These are phyloP conservation scores for Hypsopygia costalis DNA, from an alignment of 2,888 invertebrate species.

Conservation along the genomic window DNA sequence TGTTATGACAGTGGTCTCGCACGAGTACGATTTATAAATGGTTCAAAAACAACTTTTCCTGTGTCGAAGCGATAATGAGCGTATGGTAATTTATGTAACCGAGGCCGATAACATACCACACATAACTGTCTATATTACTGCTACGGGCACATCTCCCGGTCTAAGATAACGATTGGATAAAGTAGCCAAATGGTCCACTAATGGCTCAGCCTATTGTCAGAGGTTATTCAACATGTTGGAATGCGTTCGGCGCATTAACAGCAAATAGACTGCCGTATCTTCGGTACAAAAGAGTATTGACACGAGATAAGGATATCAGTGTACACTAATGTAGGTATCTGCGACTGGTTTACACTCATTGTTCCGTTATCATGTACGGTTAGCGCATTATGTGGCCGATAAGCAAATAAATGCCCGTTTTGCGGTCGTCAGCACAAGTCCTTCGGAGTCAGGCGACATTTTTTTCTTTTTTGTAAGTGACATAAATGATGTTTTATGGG, in stretches of 20 bases:
- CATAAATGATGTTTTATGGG: slow-evolving; percentile 22
- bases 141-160: slow-evolving; percentile 31
- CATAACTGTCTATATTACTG: slow-evolving; percentile 25
- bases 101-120: slow-evolving; percentile 32
- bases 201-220: slow-evolving; percentile 63
- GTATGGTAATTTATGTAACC: slow-evolving; percentile 32
- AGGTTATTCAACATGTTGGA: slow-evolving; percentile 65
- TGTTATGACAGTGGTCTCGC: slow-evolving; percentile 2
- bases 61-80: slow-evolving; percentile 18
- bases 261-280: slow-evolving; percentile 74
- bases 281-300: slow-evolving; percentile 77
- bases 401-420: slow-evolving; percentile 65
- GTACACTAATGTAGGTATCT: slow-evolving; percentile 64
- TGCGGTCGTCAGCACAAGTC: slow-evolving; percentile 27
- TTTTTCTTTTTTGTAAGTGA: slow-evolving; percentile 16
- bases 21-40: slow-evolving; percentile 11
- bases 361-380: slow-evolving; percentile 73
- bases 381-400: slow-evolving; percentile 70
- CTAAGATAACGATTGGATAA: slow-evolving; percentile 46
- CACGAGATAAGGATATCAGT: slow-evolving; percentile 74
- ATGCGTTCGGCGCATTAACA: slow-evolving; percentile 69
- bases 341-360: slow-evolving; percentile 67
- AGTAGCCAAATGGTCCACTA: slow-evolving; percentile 44
- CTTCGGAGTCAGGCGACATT: slow-evolving; percentile 13
- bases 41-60: slow-evolving; percentile 15